Base-by-base conservation (phyloP, 2,888 invertebrate genomes). In the Podotricha telesiphe region DNA sequence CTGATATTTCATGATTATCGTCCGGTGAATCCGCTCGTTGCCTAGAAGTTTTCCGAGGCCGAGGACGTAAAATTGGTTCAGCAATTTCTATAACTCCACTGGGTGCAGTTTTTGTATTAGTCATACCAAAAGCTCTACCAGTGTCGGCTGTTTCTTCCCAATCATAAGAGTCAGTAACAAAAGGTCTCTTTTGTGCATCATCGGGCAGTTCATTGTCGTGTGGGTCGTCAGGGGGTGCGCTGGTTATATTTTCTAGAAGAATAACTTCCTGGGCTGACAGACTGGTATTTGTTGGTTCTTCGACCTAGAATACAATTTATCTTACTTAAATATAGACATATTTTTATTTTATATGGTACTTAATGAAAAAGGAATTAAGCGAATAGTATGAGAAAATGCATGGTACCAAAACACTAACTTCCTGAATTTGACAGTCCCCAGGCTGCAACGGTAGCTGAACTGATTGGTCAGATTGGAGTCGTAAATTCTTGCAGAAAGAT, bases 401-500 rank as follows among this genome's bases (percentile, higher is more conserved):
- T 55, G 17, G 37, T 59, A 59, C 59, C 40, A 15, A 45, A 48
- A 71, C 58, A 65, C 51, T 69, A 75, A 94, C 94, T 78, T 93
- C 88, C 61, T 95, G 95, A 73, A 96, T 87, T 82, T 95, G 94
- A 81, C 98, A 98, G 77, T 97, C 95, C 3, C 97, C 97, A 0
- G 96, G 94, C 78, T 95, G 95, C 2, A 98, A 93, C 0, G 96
- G 95, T 73, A 98, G 86, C 65, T 95, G 95, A 0, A 96, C 94
- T 0, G 97, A 94, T 67, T 94, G 94, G 8, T 96, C 97, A 0
- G 97, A 96, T 74, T 96, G 94, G 37, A 98, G 87, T 65, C 95
- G 94, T 40, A 97, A 89, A 65, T 95, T 96, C 75, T 95, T 96
- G 82, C 98, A 98, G 68, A 97, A 94, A 0, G 98, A 97, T 68